These are phyloP conservation scores for Tyto alba DNA, from an alignment of 2,113 vertebrate genomes.

Conservation along the genomic window DNA sequence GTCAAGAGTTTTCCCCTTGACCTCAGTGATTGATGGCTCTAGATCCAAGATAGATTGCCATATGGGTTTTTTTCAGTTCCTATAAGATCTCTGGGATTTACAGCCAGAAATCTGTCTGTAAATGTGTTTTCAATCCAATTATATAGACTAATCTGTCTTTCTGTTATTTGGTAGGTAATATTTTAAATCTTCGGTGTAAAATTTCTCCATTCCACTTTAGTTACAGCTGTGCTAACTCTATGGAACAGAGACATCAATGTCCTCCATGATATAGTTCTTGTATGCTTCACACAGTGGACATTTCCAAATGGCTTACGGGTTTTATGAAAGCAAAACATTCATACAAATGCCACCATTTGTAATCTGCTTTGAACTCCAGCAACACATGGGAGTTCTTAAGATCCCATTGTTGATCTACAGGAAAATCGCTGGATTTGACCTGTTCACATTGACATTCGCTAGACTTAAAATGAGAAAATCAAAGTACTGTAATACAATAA, in stretches of 20 bases:
- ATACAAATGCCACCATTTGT: not conserved
- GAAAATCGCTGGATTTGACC: not conserved
- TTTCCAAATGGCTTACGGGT: not conserved
- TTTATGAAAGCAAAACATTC: not conserved
- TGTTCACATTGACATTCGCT: not conserved
- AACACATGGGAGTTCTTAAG: not conserved
- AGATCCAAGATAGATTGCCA: not conserved
- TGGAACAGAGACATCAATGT: not conserved
- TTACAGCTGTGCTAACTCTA: not conserved
- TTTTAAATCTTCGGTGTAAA: not conserved
- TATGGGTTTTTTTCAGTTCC: not conserved
- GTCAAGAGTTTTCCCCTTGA: not conserved
- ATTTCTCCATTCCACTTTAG: not conserved
- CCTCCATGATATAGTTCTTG: not conserved
- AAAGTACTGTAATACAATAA: not conserved
- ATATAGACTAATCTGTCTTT: not conserved
- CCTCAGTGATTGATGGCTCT: not conserved
- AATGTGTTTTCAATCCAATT: not conserved
- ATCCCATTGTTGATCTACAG: not conserved
- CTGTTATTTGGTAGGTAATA: not conserved
- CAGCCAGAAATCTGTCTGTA: not conserved
- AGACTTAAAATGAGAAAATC: not conserved
- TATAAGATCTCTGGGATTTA: not conserved
- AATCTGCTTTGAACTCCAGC: not conserved
- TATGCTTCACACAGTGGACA: not conserved